Conservation (phyloP, 2,888 invertebrate genomes). For the Coremacera marginata region DNA sequence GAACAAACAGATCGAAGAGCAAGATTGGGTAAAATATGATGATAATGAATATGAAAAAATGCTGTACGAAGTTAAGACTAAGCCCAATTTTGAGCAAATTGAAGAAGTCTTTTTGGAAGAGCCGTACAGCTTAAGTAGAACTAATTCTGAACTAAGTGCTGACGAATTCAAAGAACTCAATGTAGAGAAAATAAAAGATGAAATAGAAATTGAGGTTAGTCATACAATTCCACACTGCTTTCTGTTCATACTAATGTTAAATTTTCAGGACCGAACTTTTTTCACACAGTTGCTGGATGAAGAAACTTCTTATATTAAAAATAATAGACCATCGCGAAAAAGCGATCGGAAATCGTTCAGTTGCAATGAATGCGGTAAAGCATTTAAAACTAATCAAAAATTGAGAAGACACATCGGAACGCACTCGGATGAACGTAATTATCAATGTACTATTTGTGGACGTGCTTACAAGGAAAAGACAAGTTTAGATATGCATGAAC, state of each 20-base stretch:
- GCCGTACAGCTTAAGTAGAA: constrained; percentile 45
- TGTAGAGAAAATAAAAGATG: constrained; percentile 66
- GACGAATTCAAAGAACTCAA: constrained; percentile 54
- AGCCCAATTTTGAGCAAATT: constrained; percentile 58
- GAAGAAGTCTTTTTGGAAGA: constrained; percentile 65
- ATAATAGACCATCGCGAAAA: no score
- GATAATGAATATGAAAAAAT: not conserved
- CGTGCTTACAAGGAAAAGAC: no score
- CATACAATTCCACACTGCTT: not conserved
- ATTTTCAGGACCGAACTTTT: no score
- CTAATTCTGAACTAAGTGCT: not conserved
- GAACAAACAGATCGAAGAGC: not conserved
- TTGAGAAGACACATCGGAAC: no score
- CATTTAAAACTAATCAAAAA: no score
- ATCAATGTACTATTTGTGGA: no score
- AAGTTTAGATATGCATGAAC: no score
- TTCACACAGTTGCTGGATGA: not conserved
- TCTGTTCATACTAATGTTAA: not conserved
- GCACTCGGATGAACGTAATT: no score
- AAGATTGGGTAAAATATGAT: not conserved
- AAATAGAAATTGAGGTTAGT: constrained; percentile 61
- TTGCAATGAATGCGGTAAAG: no score
- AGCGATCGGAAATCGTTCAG: not conserved
- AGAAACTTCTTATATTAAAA: no score
- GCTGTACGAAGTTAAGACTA: not conserved